These are phyloP conservation scores for Chelonoidis abingdonii DNA, from an alignment of 2,113 vertebrate species.

Conservation along the genomic window DNA sequence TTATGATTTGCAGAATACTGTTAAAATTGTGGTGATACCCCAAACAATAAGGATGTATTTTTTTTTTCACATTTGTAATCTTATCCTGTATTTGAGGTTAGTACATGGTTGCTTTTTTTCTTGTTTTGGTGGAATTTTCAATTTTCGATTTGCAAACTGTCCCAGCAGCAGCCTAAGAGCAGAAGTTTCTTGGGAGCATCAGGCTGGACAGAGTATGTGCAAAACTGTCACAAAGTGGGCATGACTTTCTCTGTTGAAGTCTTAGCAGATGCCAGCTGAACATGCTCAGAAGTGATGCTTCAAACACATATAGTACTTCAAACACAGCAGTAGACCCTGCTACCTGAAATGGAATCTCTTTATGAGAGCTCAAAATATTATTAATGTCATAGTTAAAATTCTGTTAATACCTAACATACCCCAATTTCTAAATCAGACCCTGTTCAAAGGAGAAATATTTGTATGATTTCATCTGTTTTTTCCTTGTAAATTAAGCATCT, in stretches of 20 bases:
- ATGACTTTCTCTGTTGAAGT: no score
- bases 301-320: no score
- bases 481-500: background rate
- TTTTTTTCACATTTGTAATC: background rate
- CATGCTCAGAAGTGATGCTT: background rate
- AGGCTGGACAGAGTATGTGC: no score
- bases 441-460: background rate
- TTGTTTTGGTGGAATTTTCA: background rate
- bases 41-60: background rate
- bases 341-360: background rate
- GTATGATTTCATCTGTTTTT: background rate
- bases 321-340: no score
- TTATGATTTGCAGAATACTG: background rate
- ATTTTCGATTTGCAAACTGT: background rate
- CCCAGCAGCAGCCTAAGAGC: background rate
- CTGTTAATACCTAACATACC: slow-evolving; percentile 6
- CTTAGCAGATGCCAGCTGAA: background rate
- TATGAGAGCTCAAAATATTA: background rate
- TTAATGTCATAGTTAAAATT: background rate
- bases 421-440: background rate
- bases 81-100: background rate
- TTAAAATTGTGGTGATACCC: background rate
- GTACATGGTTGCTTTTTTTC: background rate
- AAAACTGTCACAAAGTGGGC: background rate
- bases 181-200: no score